phyloP scores from a whole-genome alignment of 2,888 invertebrate genomes.

The Pterostichus madidus region DNA sequence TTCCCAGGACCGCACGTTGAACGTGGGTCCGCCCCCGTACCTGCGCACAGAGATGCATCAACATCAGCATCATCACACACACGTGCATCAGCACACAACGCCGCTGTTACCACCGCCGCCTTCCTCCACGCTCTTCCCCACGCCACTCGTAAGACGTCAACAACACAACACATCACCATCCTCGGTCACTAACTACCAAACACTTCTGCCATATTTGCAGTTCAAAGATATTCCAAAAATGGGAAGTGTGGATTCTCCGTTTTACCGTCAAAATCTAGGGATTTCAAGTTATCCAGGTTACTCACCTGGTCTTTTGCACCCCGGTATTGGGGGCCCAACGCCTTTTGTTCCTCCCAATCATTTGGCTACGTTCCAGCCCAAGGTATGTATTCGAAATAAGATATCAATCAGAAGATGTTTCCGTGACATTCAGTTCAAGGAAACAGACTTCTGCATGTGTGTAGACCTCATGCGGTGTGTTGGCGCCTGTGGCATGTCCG shows the following conservation, averaged over 20 bases:
- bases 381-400: conserved; percentile 80
- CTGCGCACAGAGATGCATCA: conserved; percentile 94
- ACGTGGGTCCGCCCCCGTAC: conserved; percentile 79
- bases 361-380: conserved; percentile 91
- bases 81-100: conserved; percentile 92
- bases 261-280: conserved; percentile 88
- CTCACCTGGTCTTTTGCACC: conserved; percentile 88
- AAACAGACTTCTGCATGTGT: conserved; percentile 37
- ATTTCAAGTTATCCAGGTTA: conserved; percentile 89
- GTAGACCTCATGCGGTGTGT: conserved; percentile 58
- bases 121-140: conserved; percentile 80
- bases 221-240: conserved; percentile 94
- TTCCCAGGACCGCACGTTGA: conserved; percentile 85
- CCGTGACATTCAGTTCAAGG: conserved; percentile 12
- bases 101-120: conserved; percentile 82
- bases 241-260: conserved; percentile 87
- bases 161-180: conserved; percentile 6
- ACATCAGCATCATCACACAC: conserved; percentile 95
- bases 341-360: conserved; percentile 95
- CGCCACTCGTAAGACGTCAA: conserved; percentile 82
- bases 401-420: conserved; percentile 31
- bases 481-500: conserved; percentile 57
- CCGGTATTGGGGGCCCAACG: conserved; percentile 86
- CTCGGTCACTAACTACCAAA: conserved; percentile 17
- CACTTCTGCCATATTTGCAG: conserved; percentile 75